Conservation (phyloP, 2,113 vertebrate genomes). For the Dipodomys merriami region DNA sequence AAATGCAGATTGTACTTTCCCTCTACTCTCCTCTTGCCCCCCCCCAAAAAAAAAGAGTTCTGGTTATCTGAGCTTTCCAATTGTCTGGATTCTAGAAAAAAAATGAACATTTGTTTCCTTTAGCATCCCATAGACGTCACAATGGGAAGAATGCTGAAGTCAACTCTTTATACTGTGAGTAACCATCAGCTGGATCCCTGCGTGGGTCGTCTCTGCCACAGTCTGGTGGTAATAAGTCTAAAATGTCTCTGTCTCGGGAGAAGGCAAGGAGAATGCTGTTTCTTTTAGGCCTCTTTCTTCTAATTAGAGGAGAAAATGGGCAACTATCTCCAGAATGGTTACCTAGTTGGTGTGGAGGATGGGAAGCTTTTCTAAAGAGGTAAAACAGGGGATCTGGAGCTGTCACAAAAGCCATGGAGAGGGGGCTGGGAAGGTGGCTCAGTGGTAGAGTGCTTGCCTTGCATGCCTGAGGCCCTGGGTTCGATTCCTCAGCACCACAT, state of each 20-base stretch:
- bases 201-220: slow-evolving; percentile 19
- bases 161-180: slow-evolving; percentile 41
- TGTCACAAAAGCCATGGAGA: slow-evolving; percentile 15
- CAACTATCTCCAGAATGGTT: neutral
- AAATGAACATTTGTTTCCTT: slow-evolving; percentile 67
- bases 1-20: neutral
- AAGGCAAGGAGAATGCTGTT: neutral
- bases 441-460: too few relatives aligned
- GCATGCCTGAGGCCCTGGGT: too few relatives aligned
- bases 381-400: slow-evolving; percentile 66
- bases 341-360: neutral
- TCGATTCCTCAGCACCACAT: too few relatives aligned
- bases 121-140: slow-evolving; percentile 45
- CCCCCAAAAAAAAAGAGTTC: neutral
- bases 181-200: neutral
- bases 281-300: neutral
- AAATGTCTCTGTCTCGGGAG: slow-evolving; percentile 32
- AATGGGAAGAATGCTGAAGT: slow-evolving; percentile 32
- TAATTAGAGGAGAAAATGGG: neutral
- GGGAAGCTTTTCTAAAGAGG: slow-evolving; percentile 63
- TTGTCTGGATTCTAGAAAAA: slow-evolving; percentile 55
- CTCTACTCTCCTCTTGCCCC: too few relatives aligned
- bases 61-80: slow-evolving; percentile 61
- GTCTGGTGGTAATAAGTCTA: slow-evolving; percentile 50
- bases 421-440: too few relatives aligned